phyloP scores from a whole-genome alignment of 2,113 vertebrate species.

The Callopanchax toddi region DNA sequence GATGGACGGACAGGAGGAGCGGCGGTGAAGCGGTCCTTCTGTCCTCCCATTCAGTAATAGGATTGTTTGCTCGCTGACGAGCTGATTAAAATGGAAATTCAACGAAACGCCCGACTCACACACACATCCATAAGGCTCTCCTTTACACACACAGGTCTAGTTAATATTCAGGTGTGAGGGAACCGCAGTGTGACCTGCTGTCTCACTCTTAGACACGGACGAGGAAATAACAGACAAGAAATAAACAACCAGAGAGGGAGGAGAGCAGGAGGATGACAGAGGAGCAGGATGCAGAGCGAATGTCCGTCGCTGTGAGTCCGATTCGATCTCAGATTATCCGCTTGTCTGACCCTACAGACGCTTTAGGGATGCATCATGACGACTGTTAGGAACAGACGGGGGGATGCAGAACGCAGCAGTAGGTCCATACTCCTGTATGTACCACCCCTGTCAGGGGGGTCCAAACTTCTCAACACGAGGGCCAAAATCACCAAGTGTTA shows the following conservation, averaged over 20 bases:
- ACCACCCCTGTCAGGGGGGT: too few species aligned
- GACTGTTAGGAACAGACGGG: too few species aligned
- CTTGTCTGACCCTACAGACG: too few species aligned
- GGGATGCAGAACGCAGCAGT: too few species aligned
- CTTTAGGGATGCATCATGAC: too few species aligned
- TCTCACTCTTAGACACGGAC: not conserved
- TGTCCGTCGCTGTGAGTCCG: too few species aligned
- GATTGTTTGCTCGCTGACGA: conserved; percentile 56
- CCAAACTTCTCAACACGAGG: too few species aligned
- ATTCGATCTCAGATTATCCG: too few species aligned
- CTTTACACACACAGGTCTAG: conserved; percentile 2
- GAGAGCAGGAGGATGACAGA: not conserved
- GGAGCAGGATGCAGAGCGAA: not conserved
- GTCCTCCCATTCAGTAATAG: conserved; percentile 63
- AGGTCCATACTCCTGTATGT: too few species aligned
- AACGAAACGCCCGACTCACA: conserved; percentile 20
- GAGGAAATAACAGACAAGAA: not conserved
- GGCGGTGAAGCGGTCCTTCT: conserved; percentile 48
- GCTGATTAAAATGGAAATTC: conserved; percentile 74
- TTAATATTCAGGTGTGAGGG: conserved; percentile 41
- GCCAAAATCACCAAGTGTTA: too few species aligned
- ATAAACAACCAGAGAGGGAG: not conserved
- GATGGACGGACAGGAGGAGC: conserved; percentile 14
- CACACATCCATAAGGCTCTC: conserved; percentile 5
- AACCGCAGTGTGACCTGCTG: conserved; percentile 38